Conservation (phyloP, 1,140 invertebrate species). For the Hylaeus volcanicus region DNA sequence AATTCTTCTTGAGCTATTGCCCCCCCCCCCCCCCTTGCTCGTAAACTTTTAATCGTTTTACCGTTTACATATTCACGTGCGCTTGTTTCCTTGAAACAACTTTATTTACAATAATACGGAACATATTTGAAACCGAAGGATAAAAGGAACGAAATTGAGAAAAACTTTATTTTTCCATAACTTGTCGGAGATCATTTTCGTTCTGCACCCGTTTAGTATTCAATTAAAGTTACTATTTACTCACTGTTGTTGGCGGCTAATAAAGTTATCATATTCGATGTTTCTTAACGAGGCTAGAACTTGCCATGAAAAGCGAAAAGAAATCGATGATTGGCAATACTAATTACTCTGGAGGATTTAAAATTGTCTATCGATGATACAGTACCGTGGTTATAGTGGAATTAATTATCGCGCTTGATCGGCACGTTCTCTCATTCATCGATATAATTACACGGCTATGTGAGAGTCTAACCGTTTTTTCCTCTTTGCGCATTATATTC, state of each 20-base stretch:
- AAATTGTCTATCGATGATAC: slow-evolving; percentile 28
- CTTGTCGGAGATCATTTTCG: too few relatives aligned
- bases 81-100: too few relatives aligned
- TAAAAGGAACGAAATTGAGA: too few relatives aligned
- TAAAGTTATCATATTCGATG: neutral
- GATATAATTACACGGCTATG: slow-evolving; percentile 7
- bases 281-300: neutral
- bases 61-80: too few relatives aligned
- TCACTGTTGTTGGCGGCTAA: too few relatives aligned
- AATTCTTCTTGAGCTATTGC: neutral
- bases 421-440: neutral
- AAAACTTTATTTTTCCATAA: too few relatives aligned
- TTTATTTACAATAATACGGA: too few relatives aligned
- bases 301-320: neutral
- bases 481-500: neutral
- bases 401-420: slow-evolving; percentile 29
- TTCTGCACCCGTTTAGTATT: neutral
- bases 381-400: neutral
- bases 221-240: neutral
- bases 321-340: neutral
- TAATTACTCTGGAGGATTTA: slow-evolving; percentile 1
- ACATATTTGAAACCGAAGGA: too few relatives aligned
- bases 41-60: too few relatives aligned
- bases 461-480: neutral
- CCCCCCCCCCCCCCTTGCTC: too few relatives aligned